Evolutionary conservation across 1,140 invertebrate genomes (phyloP).

Genomic region (Mamestra configurata): DNA sequence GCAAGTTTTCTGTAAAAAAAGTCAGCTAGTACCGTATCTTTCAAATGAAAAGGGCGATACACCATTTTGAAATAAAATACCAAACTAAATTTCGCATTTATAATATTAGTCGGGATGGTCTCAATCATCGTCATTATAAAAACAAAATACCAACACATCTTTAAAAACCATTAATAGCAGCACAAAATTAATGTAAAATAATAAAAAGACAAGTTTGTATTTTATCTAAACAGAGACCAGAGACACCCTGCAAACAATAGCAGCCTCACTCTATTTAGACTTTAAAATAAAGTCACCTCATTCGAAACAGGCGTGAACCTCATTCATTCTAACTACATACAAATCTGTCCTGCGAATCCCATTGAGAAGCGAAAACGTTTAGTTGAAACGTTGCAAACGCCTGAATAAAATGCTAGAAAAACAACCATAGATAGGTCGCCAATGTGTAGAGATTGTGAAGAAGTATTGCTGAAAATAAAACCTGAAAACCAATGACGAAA

Average conservation of each 20-base stretch:
- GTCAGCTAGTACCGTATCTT: too few species aligned
- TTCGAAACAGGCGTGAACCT: slow-evolving; percentile 37
- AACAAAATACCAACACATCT: too few species aligned
- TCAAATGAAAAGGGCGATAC: too few species aligned
- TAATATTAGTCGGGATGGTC: too few species aligned
- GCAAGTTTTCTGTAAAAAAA: too few species aligned
- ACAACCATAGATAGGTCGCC: slow-evolving; percentile 29
- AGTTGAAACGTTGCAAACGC: slow-evolving; percentile 49
- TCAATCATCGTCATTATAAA: too few species aligned
- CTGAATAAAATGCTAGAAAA: slow-evolving; percentile 53
- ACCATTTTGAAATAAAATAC: too few species aligned
- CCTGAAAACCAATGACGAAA: too few species aligned
- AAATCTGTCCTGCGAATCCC: slow-evolving; percentile 34
- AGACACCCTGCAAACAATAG: neutral
- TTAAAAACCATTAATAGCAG: neutral
- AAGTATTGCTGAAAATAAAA: neutral
- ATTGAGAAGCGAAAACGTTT: slow-evolving; percentile 49
- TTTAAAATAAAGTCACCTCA: slow-evolving; percentile 39
- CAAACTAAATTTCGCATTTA: too few species aligned
- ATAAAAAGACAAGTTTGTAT: neutral
- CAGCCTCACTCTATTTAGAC: slow-evolving; percentile 15
- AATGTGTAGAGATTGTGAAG: neutral
- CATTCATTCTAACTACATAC: slow-evolving; percentile 49
- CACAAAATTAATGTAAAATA: neutral
- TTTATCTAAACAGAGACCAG: neutral